Conservation (phyloP, 2,113 vertebrate genomes). For the rat (Rattus norvegicus) region GRCr8 NC_086034.1:85663501-85664000, state of each 20-base stretch:
- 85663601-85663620: background rate
- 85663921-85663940: background rate
- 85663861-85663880: background rate
- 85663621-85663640: background rate
- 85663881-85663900: background rate
- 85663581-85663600: rapidly evolving
- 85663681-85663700: background rate
- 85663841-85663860: background rate
- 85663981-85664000: background rate
- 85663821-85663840: background rate
- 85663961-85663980: background rate
- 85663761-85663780: background rate
- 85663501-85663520: background rate
- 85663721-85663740: background rate
- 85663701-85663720: background rate
- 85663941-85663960: background rate
- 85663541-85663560: background rate
- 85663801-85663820: no score
- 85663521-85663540: background rate
- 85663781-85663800: background rate
- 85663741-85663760: background rate
- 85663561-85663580: background rate
- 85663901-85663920: background rate
- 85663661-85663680: background rate
- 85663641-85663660: background rate